Evolutionary conservation across 1,140 invertebrate species (phyloP), one percentile per base, ranked within the genome.

Genomic region (Rhopalosiphum padi): DNA sequence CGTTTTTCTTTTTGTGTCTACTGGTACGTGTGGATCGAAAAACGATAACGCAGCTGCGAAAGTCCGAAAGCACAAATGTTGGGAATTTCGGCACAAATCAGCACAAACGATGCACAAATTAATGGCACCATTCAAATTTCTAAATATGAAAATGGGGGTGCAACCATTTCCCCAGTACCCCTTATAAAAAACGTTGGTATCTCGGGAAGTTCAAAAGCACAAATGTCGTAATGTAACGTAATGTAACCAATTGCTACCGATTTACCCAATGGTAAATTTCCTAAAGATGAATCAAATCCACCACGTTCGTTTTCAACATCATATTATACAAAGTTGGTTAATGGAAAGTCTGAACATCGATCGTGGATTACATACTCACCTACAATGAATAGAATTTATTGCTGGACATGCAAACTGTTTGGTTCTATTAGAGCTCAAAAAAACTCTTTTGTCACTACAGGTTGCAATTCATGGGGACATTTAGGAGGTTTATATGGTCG

Each of bases 21-120:
- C 25, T 23, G 94, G 82, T 89, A 95, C 94, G 86, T 94, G 90
- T 87, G 94, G 91, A 94, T 95, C 94, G 94, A 95, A 95, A 94
- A 95, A 94, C 46, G 94, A 94, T 90, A 95, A 94, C 88, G 94
- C 94, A 93, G 94, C 90, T 55, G 94, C 91, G n/a, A n/a, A n/a
- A n/a, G n/a, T n/a, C n/a, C n/a, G n/a, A n/a, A n/a, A n/a, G n/a
- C n/a, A n/a, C n/a, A n/a, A n/a, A n/a, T n/a, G n/a, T 51, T 9
- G 48, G 48, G 8, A 51, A 0, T 51, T 51, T 51, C 48, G 48
- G 48, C 48, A 51, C 48, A 51, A 51, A 51, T 51, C 15, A 51
- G 48, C 15, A 51, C 48, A 51, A 51, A 21, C 15, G 11, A 18
- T 51, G 48, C 48, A 51, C 15, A 51, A 51, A 51, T 51, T 11